Percentiles rank a stretch among this genome's conserved stretches.
These are phyloP conservation scores for Cyclura pinguis DNA, from an alignment of 2,797 vertebrate species.

Conservation along the genomic window DNA sequence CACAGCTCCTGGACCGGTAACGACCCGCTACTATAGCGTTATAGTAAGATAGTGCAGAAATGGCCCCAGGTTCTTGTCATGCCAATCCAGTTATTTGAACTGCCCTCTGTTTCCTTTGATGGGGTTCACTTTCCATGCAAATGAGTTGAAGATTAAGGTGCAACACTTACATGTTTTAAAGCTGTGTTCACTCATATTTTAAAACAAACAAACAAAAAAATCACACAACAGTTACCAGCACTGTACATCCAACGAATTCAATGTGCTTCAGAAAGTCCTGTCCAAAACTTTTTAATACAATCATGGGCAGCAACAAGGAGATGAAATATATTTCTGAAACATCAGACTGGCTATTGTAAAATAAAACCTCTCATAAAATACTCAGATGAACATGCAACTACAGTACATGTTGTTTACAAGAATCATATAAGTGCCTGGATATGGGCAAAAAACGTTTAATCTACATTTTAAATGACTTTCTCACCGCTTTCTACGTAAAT, in stretches of 20 bases:
- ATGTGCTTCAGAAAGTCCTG: constrained; percentile 58
- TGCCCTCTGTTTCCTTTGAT: neutral
- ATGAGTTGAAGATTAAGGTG: constrained; percentile 13
- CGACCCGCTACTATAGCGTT: no score
- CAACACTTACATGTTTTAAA: neutral
- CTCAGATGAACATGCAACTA: constrained; percentile 46
- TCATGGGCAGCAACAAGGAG: constrained; percentile 57
- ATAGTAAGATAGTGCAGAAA: neutral
- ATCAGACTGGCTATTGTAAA: constrained; percentile 48
- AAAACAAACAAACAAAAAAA: neutral
- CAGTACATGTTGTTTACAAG: constrained; percentile 30
- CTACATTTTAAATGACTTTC: constrained; percentile 31
- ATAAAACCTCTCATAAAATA: constrained; percentile 53
- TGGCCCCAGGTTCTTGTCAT: neutral
- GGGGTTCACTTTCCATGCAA: neutral
- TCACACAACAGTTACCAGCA: constrained; percentile 65
- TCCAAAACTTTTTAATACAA: constrained; percentile 68
- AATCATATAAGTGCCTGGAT: constrained; percentile 46
- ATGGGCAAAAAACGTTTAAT: constrained; percentile 34
- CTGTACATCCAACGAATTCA: constrained; percentile 63
- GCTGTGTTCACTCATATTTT: neutral
- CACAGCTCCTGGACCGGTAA: no score
- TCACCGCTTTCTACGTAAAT: constrained; percentile 33
- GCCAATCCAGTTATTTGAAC: neutral
- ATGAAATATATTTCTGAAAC: constrained; percentile 50